These are phyloP conservation scores for Falco punctatus DNA, from an alignment of 2,113 vertebrate genomes.

Conservation along the genomic window DNA sequence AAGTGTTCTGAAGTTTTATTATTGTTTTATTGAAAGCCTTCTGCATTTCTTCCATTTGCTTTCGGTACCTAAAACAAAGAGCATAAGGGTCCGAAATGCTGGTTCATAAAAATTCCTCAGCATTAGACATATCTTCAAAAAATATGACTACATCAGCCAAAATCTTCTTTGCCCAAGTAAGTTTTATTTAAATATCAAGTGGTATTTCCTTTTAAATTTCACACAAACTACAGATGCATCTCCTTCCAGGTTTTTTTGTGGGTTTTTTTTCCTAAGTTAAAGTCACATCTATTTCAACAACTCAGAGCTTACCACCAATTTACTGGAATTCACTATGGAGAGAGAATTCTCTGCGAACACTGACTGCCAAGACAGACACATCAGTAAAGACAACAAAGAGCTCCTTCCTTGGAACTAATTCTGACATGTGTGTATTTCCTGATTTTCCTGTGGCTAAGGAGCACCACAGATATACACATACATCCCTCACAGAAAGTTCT, in stretches of 20 bases:
- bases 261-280: neutral
- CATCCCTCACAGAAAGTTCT: neutral
- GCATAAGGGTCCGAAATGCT: neutral
- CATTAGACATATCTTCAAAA: neutral
- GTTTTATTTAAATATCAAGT: neutral
- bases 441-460: neutral
- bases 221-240: neutral
- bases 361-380: neutral
- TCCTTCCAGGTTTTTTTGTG: neutral
- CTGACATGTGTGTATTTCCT: neutral
- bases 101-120: neutral
- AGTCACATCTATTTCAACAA: neutral
- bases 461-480: neutral
- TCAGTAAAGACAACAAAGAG: neutral
- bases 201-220: neutral
- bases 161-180: neutral
- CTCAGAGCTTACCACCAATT: neutral
- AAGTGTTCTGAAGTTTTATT: conserved; percentile 98
- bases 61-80: conserved; percentile 86
- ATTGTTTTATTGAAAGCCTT: conserved; percentile 98
- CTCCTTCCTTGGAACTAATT: neutral
- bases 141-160: neutral
- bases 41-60: conserved; percentile 99
- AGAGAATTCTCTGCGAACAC: neutral
- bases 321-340: neutral